Evolutionary conservation across 2,113 vertebrate genomes (phyloP).

Genomic region (Panthera leo): DNA sequence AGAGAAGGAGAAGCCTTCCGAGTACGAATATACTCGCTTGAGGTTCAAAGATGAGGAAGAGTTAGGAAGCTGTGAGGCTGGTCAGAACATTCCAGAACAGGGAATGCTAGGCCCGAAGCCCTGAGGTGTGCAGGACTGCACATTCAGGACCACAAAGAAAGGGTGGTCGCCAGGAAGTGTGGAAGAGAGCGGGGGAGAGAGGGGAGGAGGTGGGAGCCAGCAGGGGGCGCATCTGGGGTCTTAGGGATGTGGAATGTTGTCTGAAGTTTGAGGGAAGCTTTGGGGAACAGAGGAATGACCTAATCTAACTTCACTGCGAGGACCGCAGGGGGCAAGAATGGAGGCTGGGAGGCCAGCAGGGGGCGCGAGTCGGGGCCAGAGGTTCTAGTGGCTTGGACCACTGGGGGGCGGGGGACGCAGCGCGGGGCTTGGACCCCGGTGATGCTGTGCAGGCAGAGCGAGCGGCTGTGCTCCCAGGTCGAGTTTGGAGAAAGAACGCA

Average conservation of each 20-base stretch:
- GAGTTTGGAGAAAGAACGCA: neutral
- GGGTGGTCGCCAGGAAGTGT: neutral
- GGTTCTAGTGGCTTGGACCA: no score
- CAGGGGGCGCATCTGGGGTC: neutral
- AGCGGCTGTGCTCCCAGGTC: fast-evolving
- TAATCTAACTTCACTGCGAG: neutral
- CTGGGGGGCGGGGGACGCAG: fast-evolving
- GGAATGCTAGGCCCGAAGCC: neutral
- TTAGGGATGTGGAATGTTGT: neutral
- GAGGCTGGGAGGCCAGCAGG: neutral
- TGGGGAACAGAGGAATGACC: neutral
- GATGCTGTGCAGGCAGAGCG: neutral
- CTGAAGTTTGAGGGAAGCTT: neutral
- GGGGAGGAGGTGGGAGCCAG: neutral
- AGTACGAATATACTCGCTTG: neutral
- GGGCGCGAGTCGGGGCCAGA: neutral
- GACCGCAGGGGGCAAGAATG: neutral
- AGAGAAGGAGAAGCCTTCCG: neutral
- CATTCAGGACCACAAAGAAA: neutral
- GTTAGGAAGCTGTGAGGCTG: neutral
- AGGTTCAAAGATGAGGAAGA: neutral
- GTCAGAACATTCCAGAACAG: neutral
- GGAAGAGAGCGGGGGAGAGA: neutral
- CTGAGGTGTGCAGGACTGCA: neutral
- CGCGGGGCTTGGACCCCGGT: neutral